Evolutionary conservation across 2,797 vertebrate genomes (phyloP), one percentile per base, ranked within the genome.

Genomic region (Tapirus indicus): DNA sequence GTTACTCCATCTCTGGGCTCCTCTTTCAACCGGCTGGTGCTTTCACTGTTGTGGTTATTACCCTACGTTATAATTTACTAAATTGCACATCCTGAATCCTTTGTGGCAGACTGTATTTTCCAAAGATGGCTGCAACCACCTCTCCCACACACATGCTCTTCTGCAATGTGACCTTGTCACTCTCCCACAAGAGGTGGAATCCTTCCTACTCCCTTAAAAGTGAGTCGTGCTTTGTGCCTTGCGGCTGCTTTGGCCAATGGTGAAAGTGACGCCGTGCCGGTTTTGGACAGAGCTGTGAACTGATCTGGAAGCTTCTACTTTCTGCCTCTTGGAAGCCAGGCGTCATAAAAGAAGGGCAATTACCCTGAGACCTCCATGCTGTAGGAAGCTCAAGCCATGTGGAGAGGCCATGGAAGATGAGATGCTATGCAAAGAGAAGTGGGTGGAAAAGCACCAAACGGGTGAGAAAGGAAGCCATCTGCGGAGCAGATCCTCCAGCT

Each of bases 241-340:
- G 13, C 7, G 14, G 35, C 23, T 4, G 9, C 52, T 21, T 29
- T 35, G 18, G 64, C 5, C 75, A 86, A 54, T 4, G 21, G 56
- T 20, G 23, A 84, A 68, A 88, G 64, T 14, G 44, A 66, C 6
- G 14, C 35, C n/a, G 14, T 21, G 11, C 2, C 35, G 21, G 32
- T 60, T 89, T 91, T 21, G 54, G 71, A 79, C 0, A 1, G 5
- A 21, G 12, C 21, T 69, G 10, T 80, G 69, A 72, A 38, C 2
- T 25, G 77, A 25, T 25, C 56, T 12, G 38, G 17, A 79, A 84
- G 35, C 13, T 75, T 85, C 66, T 4, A 44, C 83, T 44, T 89
- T 29, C 29, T 64, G 52, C 47, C 79, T 94, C 93, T 83, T 21
- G 17, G 84, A 97, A 91, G 38, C 47, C 47, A 62, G 52, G 2